Conservation (phyloP, 2,797 vertebrate genomes). For the Hippoglossus hippoglossus region DNA sequence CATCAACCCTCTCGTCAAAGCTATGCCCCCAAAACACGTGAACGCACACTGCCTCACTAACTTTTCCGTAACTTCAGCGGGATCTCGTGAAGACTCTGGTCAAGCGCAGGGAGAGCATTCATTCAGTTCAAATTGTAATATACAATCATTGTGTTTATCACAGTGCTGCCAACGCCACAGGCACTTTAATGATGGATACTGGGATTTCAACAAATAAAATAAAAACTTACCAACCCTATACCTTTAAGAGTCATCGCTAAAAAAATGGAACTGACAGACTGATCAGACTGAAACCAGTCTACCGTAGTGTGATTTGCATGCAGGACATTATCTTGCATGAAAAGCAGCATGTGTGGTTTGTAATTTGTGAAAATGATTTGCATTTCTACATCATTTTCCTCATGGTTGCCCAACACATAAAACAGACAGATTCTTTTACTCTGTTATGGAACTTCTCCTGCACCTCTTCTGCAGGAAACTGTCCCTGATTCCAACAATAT, state of each 20-base stretch:
- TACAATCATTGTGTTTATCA: no score
- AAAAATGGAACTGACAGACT: conserved; percentile 8
- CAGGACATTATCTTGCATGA: background rate
- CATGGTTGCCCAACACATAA: background rate
- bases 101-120: no score
- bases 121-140: no score
- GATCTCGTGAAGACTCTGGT: no score
- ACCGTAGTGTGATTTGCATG: conserved; percentile 15
- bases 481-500: conserved; percentile 53
- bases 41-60: no score
- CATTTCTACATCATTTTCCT: background rate
- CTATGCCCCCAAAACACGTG: no score
- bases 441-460: conserved; percentile 10
- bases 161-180: no score
- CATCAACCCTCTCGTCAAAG: no score
- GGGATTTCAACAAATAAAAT: no score
- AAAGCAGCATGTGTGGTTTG: conserved; percentile 1
- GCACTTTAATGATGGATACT: no score
- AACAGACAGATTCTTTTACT: conserved; percentile 2
- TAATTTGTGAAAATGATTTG: background rate
- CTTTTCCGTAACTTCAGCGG: no score
- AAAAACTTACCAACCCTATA: no score
- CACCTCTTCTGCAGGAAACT: conserved; percentile 41
- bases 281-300: conserved; percentile 25
- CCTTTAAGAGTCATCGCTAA: conserved; percentile 1